Evolutionary conservation across 1,140 invertebrate genomes (phyloP), one percentile per base, ranked within the genome.

Genomic region (Bilobella aurantiaca): DNA sequence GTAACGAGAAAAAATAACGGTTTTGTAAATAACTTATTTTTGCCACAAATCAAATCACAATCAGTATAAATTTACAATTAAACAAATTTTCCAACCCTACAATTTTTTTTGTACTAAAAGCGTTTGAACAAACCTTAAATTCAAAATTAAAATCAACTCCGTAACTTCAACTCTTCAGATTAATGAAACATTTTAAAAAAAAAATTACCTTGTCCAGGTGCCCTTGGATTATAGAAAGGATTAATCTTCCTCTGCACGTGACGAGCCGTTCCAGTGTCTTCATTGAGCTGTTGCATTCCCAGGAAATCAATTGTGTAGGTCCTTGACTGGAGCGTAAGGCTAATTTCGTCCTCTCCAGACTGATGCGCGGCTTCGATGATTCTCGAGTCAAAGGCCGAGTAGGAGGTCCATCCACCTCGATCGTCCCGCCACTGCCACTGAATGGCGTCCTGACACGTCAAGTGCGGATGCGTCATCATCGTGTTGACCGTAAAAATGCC

Each of bases 251-350:
- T 84, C 77, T 94, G 92, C 73, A 98, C 90, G 62, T 90, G 86
- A 56, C 93, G 80, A 14, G 93, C 87, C 56, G 92, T 96, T 63
- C 94, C 94, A 3, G 93, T 93, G 77, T 96, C 93, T 79, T 98
- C 94, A 78, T 97, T 97, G 69, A 97, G 94, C 83, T 98, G 94
- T 78, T 96, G 93, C 91, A 97, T 94, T 71, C 91, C 87, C 78
- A 93, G 89, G 74, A 98, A 91, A 81, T 98, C 94, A 68, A 98
- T 87, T 1, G 92, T 93, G 77, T 97, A 97, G 12, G 91, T 93
- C 73, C 91, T 84, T 65, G 92, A 91, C 76, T 93, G 83, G 18
- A 91, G 91, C 34, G 88, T 90, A 56, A 98, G 81, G 75, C 87
- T 93, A 65, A 96, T 89, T 79, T 97, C 94, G 79, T 96, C 93